These are phyloP conservation scores for Drosophila paucipuncta DNA, from an alignment of 2,888 invertebrate genomes.

Conservation along the genomic window DNA sequence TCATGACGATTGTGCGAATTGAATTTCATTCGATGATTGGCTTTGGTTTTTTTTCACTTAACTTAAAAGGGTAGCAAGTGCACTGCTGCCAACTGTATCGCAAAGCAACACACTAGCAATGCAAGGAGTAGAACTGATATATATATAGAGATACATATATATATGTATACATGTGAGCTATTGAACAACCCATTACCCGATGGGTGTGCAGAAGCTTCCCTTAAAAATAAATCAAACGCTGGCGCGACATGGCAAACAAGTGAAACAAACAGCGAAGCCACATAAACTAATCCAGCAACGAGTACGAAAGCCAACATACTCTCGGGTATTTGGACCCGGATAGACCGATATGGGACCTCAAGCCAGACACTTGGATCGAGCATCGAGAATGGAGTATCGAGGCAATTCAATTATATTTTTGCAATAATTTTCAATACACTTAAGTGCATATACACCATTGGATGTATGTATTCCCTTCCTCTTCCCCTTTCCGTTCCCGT, in stretches of 20 bases:
- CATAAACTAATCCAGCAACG: slow-evolving; percentile 55
- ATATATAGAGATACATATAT: neutral
- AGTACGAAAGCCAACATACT: slow-evolving; percentile 40
- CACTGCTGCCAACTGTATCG: slow-evolving; percentile 19
- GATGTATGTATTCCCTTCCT: neutral
- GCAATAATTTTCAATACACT: slow-evolving; percentile 83
- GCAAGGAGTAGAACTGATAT: neutral
- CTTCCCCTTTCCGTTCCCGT: rapidly evolving
- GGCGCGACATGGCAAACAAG: slow-evolving; percentile 51
- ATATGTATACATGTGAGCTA: neutral
- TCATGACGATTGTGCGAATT: slow-evolving; percentile 16
- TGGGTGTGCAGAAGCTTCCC: slow-evolving; percentile 28
- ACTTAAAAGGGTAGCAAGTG: slow-evolving; percentile 47
- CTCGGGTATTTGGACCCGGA: slow-evolving; percentile 24
- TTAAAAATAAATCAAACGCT: slow-evolving; percentile 72
- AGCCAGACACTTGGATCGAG: slow-evolving; percentile 34
- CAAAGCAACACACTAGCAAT: slow-evolving; percentile 11
- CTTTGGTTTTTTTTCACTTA: slow-evolving; percentile 35
- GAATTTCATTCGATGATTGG: slow-evolving; percentile 61
- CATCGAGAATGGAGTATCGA: slow-evolving; percentile 35
- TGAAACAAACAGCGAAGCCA: slow-evolving; percentile 26
- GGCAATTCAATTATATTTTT: slow-evolving; percentile 82
- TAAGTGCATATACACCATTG: slow-evolving; percentile 71
- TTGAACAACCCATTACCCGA: slow-evolving; percentile 28
- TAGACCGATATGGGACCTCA: slow-evolving; percentile 19